Evolutionary conservation across 1,140 invertebrate species (phyloP).

Genomic region (Brachionus angularis): DNA sequence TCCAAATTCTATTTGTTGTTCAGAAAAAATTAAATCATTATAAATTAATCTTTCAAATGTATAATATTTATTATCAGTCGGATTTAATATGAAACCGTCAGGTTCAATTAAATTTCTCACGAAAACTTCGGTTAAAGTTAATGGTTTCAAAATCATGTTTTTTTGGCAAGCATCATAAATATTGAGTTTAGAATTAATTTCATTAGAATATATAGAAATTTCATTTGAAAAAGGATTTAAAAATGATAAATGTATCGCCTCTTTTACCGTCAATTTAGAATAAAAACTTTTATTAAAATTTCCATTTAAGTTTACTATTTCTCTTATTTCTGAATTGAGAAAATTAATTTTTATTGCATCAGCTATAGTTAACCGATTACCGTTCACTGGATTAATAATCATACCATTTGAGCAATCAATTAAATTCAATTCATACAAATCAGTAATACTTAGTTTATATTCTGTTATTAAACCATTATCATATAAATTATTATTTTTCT

Average conservation of each 20-base stretch:
- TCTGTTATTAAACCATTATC: constrained; percentile 17
- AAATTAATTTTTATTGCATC: constrained; percentile 25
- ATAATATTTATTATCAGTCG: constrained; percentile 6
- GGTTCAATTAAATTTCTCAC: constrained; percentile 8
- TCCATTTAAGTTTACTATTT: constrained; percentile 11
- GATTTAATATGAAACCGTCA: constrained; percentile 13
- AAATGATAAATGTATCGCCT: constrained; percentile 7
- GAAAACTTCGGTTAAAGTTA: constrained; percentile 21
- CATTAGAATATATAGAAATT: neutral
- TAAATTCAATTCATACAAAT: constrained; percentile 31
- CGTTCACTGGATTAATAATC: constrained; percentile 37
- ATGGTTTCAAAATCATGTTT: constrained; percentile 2
- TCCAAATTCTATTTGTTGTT: neutral
- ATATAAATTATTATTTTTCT: neutral
- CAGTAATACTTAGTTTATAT: constrained; percentile 24
- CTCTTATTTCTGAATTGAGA: constrained; percentile 10
- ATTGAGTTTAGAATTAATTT: neutral
- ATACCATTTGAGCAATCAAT: constrained; percentile 25
- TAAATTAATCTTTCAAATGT: neutral
- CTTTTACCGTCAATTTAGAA: constrained; percentile 26
- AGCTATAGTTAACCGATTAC: constrained; percentile 3
- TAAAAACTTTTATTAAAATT: neutral
- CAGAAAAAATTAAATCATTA: too few relatives aligned
- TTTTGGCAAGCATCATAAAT: constrained; percentile 1
- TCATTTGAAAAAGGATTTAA: neutral